A percentile compares a stretch with the other conserved stretches of the same genome.
Conservation (phyloP, 2,888 invertebrate genomes). For the Ochropleura plecta region DNA sequence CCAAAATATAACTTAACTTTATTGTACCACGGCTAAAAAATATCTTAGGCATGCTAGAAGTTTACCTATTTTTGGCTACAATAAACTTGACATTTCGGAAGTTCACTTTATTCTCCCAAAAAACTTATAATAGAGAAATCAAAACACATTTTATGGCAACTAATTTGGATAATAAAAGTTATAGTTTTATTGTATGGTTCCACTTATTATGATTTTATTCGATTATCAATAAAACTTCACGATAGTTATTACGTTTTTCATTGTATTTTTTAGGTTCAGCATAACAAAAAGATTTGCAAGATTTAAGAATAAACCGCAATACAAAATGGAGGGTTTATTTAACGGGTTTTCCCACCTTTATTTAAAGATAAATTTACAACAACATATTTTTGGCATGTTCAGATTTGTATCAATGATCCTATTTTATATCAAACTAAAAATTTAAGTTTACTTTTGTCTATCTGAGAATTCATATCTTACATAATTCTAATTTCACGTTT, state of each 20-base stretch:
- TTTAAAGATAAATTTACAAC: not conserved
- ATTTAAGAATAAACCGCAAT: not conserved
- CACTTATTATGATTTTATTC: not conserved
- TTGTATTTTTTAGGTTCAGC: not conserved
- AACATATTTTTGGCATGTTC: not conserved
- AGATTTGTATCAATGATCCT: constrained; percentile 2
- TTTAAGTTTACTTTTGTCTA: not conserved
- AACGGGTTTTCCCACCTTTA: not conserved
- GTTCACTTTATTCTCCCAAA: not conserved
- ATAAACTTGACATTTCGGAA: not conserved
- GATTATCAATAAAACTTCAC: constrained; percentile 2
- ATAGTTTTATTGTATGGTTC: constrained; percentile 16
- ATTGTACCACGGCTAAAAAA: not conserved
- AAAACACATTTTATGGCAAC: constrained; percentile 12
- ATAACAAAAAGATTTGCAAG: not conserved
- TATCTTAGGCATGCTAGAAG: not conserved
- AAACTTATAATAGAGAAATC: not conserved
- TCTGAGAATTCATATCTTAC: not conserved
- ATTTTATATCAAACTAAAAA: not conserved
- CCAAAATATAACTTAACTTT: not conserved
- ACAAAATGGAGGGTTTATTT: not conserved
- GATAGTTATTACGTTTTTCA: not conserved
- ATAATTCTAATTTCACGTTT: not conserved
- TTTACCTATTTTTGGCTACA: not conserved
- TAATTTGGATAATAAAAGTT: not conserved